A percentile compares a stretch with the other conserved stretches of the same genome.
Evolutionary conservation across 2,888 invertebrate genomes (phyloP).

Genomic region (Thumatha senex): DNA sequence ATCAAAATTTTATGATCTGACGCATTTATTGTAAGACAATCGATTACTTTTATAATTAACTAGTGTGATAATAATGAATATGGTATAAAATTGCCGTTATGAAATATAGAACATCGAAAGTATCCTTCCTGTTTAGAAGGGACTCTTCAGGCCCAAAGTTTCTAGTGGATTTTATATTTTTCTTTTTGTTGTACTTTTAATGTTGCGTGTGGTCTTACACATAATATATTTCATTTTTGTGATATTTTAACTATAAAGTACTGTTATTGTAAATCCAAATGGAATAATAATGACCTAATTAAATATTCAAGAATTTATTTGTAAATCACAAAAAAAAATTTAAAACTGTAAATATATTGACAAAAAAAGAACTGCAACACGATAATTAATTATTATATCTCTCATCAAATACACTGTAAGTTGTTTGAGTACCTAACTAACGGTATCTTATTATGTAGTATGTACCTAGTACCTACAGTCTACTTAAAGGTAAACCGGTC

Average conservation of each 20-base stretch:
- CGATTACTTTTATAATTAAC: conserved; percentile 83
- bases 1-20: conserved; percentile 83
- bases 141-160: conserved; percentile 82
- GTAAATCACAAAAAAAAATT: conserved; percentile 84
- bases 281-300: conserved; percentile 83
- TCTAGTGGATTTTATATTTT: conserved; percentile 83
- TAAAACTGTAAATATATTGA: conserved; percentile 84
- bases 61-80: conserved; percentile 82
- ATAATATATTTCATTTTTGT: conserved; percentile 85
- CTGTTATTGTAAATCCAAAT: conserved; percentile 83
- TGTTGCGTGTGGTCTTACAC: conserved; percentile 85
- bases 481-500: conserved; percentile 80
- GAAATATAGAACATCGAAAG: conserved; percentile 83
- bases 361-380: conserved; percentile 82
- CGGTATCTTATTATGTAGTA: conserved; percentile 77
- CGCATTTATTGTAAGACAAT: conserved; percentile 84
- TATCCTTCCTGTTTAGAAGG: conserved; percentile 84
- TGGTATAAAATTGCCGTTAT: conserved; percentile 82
- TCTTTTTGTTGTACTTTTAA: conserved; percentile 83
- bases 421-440: conserved; percentile 76
- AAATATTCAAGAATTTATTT: conserved; percentile 84
- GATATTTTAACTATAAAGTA: conserved; percentile 85
- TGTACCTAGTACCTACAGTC: conserved; percentile 73
- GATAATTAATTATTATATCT: conserved; percentile 80
- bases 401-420: conserved; percentile 81